Evolutionary conservation across 2,113 vertebrate species (phyloP).

Genomic region (Castor canadensis): DNA sequence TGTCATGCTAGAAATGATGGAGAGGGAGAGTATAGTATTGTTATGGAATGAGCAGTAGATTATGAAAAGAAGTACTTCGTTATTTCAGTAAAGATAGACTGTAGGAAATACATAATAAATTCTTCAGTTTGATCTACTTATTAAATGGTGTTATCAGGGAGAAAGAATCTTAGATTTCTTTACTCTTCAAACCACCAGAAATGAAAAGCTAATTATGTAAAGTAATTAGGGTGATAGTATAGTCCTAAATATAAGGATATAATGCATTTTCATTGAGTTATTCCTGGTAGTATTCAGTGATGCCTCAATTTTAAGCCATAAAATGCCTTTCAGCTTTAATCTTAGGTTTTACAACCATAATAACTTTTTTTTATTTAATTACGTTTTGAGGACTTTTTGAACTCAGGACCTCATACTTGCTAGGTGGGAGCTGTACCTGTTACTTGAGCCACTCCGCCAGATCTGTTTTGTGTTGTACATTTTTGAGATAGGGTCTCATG

Average conservation of each 20-base stretch:
- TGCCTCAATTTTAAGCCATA: background rate
- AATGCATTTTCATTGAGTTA: no score
- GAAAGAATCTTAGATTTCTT: background rate
- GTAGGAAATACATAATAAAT: background rate
- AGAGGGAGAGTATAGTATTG: no score
- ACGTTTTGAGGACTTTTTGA: no score
- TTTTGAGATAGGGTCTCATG: no score
- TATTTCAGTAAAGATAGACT: background rate
- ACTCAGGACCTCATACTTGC: no score
- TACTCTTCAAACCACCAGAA: background rate
- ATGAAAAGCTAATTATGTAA: background rate
- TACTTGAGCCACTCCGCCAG: no score
- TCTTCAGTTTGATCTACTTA: background rate
- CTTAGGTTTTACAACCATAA: background rate
- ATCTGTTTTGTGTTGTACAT: no score
- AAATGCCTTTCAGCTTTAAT: background rate
- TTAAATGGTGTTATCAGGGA: background rate
- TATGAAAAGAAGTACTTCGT: background rate
- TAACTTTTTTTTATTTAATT: no score
- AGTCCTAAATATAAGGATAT: no score
- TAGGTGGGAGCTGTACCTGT: no score
- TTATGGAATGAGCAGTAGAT: background rate
- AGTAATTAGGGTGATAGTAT: no score
- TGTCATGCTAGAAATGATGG: background rate
- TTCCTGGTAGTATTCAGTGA: no score